Conservation (phyloP, 2,888 invertebrate genomes). For the Phortica okadai region DNA sequence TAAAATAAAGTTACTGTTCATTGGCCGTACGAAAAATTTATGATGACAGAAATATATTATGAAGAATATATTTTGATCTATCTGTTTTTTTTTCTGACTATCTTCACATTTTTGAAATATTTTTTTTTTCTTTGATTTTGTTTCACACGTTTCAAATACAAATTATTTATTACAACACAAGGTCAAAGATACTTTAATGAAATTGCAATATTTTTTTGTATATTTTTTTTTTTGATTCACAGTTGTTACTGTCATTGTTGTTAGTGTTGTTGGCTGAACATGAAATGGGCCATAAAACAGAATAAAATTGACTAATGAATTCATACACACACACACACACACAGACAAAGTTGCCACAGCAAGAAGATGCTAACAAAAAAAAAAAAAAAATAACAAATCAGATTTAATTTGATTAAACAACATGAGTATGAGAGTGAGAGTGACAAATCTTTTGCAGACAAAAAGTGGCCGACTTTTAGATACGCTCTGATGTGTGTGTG, state of each 20-base stretch:
- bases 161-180: conserved; percentile 34
- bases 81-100: not conserved
- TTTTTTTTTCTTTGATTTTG: too few relatives aligned
- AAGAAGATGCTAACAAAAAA: too few relatives aligned
- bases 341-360: too few relatives aligned
- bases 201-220: not conserved
- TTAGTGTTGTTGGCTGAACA: conserved; percentile 36
- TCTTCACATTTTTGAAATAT: too few relatives aligned
- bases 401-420: too few relatives aligned
- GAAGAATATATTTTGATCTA: not conserved
- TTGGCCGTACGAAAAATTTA: not conserved
- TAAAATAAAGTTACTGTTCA: not conserved
- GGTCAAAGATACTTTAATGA: conserved; percentile 27
- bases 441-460: too few relatives aligned
- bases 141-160: not conserved
- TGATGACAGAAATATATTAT: not conserved
- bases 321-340: too few relatives aligned
- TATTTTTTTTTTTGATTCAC: not conserved
- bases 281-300: conserved; percentile 33
- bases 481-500: too few relatives aligned
- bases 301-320: too few relatives aligned
- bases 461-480: too few relatives aligned
- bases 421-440: too few relatives aligned
- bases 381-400: too few relatives aligned
- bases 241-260: conserved; percentile 36